A percentile compares a stretch with the other conserved stretches of the same genome.
phyloP scores from a whole-genome alignment of 2,113 vertebrate species.

The Tinamus guttatus region DNA sequence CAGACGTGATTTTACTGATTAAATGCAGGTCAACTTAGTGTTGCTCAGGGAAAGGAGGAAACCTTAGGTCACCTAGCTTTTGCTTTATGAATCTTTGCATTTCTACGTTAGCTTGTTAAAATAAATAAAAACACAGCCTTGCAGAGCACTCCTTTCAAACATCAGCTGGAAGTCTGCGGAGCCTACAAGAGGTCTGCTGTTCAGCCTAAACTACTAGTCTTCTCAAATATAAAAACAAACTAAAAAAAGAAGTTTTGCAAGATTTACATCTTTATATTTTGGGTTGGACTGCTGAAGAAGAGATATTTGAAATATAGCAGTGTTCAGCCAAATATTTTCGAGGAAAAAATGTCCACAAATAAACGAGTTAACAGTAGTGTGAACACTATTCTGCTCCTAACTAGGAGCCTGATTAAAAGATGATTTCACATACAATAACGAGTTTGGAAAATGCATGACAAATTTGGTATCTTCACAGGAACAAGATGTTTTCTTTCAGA shows the following conservation, averaged over 20 bases:
- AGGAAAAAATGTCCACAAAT: neutral
- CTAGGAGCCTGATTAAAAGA: neutral
- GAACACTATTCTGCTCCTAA: neutral
- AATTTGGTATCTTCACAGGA: constrained; percentile 48
- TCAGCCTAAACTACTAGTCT: neutral
- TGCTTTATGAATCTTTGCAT: too few relatives aligned
- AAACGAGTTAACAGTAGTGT: neutral
- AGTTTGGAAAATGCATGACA: constrained; percentile 18
- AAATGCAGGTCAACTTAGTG: neutral
- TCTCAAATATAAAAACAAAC: neutral
- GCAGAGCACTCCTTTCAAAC: neutral
- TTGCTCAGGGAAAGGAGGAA: neutral
- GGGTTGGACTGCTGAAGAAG: too few relatives aligned
- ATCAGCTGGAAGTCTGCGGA: neutral
- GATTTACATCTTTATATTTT: neutral
- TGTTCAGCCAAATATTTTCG: neutral
- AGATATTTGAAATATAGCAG: neutral
- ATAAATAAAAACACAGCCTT: neutral
- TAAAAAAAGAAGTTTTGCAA: neutral
- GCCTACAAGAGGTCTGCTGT: too few relatives aligned
- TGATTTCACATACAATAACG: neutral
- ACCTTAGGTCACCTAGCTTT: neutral
- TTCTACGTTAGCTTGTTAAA: neutral
- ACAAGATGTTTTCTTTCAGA: constrained; percentile 54
- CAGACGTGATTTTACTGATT: neutral